phyloP scores from a whole-genome alignment of 92 coral and sea anemone species.

The Chrysogorgia sp. region DNA sequence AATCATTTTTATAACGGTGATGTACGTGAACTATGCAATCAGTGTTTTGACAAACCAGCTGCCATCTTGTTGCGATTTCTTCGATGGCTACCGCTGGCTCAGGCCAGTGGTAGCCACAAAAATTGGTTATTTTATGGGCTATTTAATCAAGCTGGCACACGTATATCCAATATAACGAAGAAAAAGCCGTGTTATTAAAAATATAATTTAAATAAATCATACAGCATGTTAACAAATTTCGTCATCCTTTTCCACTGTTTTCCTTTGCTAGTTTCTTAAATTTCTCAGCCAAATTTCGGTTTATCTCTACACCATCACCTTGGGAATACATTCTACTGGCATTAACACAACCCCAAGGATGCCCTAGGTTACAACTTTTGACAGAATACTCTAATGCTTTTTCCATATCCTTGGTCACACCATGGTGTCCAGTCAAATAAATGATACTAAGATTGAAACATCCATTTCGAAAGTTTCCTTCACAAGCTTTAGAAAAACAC shows the following conservation, averaged over 20 bases:
- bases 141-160: too few relatives aligned
- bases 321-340: slow-evolving; percentile 83
- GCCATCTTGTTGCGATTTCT: too few relatives aligned
- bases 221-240: too few relatives aligned
- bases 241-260: slow-evolving; percentile 65
- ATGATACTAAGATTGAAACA: slow-evolving; percentile 90
- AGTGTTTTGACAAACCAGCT: too few relatives aligned
- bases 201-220: too few relatives aligned
- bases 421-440: slow-evolving; percentile 79
- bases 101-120: too few relatives aligned
- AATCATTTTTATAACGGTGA: too few relatives aligned
- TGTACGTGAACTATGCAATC: too few relatives aligned
- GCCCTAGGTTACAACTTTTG: slow-evolving; percentile 85
- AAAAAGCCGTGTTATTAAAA: too few relatives aligned
- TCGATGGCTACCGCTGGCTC: too few relatives aligned
- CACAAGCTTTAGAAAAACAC: slow-evolving; percentile 74
- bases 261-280: slow-evolving; percentile 83
- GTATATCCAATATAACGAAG: too few relatives aligned
- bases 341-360: slow-evolving; percentile 95
- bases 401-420: slow-evolving; percentile 78
- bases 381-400: slow-evolving; percentile 85
- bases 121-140: too few relatives aligned
- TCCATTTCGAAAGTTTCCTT: slow-evolving; percentile 75
- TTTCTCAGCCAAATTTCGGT: slow-evolving; percentile 69
- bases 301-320: slow-evolving; percentile 91